Evolutionary conservation across 2,888 invertebrate species (phyloP).

Genomic region (Leptinotarsa juncta): DNA sequence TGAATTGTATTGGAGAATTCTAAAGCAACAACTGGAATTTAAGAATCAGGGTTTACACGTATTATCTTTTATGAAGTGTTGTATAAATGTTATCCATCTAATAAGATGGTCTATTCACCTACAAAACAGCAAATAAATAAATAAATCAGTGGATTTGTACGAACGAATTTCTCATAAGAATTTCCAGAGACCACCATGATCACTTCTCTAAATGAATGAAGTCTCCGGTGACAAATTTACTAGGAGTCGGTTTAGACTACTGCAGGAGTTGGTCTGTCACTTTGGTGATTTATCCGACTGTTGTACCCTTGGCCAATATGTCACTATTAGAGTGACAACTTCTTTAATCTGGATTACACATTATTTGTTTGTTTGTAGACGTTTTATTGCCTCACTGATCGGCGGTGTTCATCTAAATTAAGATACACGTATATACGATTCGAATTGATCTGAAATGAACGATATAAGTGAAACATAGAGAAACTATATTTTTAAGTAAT

Average conservation of each 20-base stretch:
- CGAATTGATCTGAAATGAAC: not conserved
- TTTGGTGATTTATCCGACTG: constrained; percentile 49
- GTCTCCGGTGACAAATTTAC: constrained; percentile 32
- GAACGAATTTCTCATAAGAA: constrained; percentile 8
- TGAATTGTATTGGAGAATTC: too few relatives aligned
- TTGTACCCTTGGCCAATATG: constrained; percentile 51
- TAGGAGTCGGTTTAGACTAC: constrained; percentile 22
- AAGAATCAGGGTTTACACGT: too few relatives aligned
- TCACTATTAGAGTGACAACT: constrained; percentile 60
- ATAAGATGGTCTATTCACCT: too few relatives aligned
- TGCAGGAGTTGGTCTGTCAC: constrained; percentile 41
- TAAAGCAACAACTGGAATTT: too few relatives aligned
- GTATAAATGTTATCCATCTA: too few relatives aligned
- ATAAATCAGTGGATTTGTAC: too few relatives aligned
- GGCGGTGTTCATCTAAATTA: constrained; percentile 47
- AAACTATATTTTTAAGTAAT: too few relatives aligned
- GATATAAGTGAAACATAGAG: not conserved
- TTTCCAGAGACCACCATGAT: constrained; percentile 19
- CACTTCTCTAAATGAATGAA: not conserved
- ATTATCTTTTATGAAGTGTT: too few relatives aligned
- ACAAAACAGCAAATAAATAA: too few relatives aligned
- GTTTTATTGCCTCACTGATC: constrained; percentile 56
- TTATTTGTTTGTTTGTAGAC: constrained; percentile 59
- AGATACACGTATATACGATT: constrained; percentile 14
- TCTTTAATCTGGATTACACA: constrained; percentile 60